Conservation (phyloP, 2,797 vertebrate genomes). For the Sebastolobus alascanus region DNA sequence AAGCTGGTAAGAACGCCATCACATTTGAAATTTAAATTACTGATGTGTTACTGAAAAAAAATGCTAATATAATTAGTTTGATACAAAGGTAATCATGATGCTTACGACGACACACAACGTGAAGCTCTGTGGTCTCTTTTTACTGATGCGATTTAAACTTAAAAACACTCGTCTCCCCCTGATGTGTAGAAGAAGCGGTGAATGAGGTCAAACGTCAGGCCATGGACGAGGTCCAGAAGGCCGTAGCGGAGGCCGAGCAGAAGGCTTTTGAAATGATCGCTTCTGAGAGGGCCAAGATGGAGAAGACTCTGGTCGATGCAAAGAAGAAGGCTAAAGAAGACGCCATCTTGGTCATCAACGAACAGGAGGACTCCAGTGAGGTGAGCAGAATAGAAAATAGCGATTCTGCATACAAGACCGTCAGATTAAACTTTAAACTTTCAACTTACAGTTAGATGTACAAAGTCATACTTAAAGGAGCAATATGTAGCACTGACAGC, state of each 20-base stretch:
- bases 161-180: not conserved
- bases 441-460: not conserved
- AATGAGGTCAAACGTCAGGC: conserved; percentile 99
- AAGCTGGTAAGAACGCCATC: conserved; percentile 90
- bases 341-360: conserved; percentile 95
- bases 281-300: conserved; percentile 96
- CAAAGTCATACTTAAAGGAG: not conserved
- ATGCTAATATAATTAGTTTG: no score
- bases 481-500: no score
- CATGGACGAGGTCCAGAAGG: conserved; percentile 99
- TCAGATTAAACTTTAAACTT: not conserved
- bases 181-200: conserved; percentile 93
- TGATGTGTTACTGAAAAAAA: not conserved
- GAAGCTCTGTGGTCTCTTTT: not conserved
- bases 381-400: conserved; percentile 75
- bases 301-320: conserved; percentile 95
- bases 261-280: conserved; percentile 99
- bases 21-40: not conserved
- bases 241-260: conserved; percentile 96
- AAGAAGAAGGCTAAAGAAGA: conserved; percentile 97
- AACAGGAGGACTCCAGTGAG: conserved; percentile 98
- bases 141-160: not conserved
- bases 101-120: not conserved
- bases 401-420: not conserved
- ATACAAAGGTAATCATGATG: no score